Conservation (phyloP, 2,113 vertebrate species). For the Cinclus mexicanus region DNA sequence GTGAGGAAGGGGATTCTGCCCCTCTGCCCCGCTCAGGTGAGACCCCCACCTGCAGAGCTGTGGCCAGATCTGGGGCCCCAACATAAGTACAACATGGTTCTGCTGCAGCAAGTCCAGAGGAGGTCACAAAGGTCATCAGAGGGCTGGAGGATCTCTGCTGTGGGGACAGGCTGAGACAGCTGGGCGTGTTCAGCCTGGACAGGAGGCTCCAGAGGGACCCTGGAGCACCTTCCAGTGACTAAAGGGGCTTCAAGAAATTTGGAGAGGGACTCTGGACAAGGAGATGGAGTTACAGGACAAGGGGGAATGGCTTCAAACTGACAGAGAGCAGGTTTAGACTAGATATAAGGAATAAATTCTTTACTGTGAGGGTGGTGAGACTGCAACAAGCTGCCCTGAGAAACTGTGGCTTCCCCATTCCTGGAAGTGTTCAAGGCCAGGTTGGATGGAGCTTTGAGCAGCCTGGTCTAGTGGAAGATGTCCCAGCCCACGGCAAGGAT, state of each 20-base stretch:
- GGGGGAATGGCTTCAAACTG: neutral
- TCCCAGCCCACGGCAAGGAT: neutral
- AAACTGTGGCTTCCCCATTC: neutral
- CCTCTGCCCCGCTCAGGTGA: neutral
- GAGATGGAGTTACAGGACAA: neutral
- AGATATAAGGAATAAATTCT: neutral
- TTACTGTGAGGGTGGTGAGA: neutral
- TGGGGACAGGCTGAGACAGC: neutral
- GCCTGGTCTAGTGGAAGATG: neutral
- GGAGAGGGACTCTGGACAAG: neutral
- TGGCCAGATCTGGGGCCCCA: neutral
- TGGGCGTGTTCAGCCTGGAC: neutral
- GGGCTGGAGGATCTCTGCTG: neutral
- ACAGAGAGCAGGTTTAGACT: neutral
- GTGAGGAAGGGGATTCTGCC: neutral
- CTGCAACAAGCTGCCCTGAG: neutral
- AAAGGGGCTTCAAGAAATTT: neutral
- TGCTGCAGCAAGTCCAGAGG: neutral
- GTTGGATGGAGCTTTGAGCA: neutral
- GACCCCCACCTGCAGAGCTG: neutral
- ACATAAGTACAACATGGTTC: rapidly evolving
- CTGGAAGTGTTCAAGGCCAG: neutral
- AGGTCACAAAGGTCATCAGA: neutral
- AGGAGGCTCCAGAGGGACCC: neutral
- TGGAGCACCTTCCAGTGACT: neutral